These are phyloP conservation scores for Sepiola atlantica DNA, from an alignment of 2,888 invertebrate species.

Conservation along the genomic window DNA sequence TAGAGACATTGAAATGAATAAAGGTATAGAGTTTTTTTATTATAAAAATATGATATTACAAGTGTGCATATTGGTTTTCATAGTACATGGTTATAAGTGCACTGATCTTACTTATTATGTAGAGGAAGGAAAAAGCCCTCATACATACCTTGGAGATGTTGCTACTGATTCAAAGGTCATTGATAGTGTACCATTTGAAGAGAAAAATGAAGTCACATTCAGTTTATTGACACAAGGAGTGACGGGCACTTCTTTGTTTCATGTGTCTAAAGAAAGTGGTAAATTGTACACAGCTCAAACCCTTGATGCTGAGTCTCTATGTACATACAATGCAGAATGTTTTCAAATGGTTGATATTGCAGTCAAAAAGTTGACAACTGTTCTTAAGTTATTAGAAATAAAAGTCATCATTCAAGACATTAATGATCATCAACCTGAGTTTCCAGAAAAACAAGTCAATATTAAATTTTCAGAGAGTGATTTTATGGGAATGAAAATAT, in stretches of 20 bases:
- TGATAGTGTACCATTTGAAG: background rate
- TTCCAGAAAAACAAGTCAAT: background rate
- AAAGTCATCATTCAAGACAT: background rate
- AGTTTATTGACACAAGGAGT: background rate
- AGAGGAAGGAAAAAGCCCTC: background rate
- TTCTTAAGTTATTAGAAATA: background rate
- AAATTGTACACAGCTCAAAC: conserved; percentile 1
- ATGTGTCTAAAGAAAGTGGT: background rate
- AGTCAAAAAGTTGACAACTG: background rate
- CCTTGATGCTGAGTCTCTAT: conserved; percentile 19
- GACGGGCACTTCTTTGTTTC: background rate
- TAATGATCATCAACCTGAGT: background rate
- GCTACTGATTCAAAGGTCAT: background rate
- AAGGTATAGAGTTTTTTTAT: background rate
- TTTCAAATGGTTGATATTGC: conserved; percentile 19
- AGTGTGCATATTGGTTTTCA: background rate
- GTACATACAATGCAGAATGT: conserved; percentile 32
- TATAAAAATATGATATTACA: background rate
- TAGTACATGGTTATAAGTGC: background rate
- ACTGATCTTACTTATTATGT: background rate
- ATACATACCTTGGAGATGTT: conserved; percentile 6
- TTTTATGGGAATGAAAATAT: no score
- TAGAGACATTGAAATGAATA: background rate
- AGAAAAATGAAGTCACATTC: background rate
- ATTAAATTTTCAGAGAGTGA: background rate